Evolutionary conservation across 2,888 invertebrate species (phyloP).

Genomic region (Cryptocheilus praepositus): DNA sequence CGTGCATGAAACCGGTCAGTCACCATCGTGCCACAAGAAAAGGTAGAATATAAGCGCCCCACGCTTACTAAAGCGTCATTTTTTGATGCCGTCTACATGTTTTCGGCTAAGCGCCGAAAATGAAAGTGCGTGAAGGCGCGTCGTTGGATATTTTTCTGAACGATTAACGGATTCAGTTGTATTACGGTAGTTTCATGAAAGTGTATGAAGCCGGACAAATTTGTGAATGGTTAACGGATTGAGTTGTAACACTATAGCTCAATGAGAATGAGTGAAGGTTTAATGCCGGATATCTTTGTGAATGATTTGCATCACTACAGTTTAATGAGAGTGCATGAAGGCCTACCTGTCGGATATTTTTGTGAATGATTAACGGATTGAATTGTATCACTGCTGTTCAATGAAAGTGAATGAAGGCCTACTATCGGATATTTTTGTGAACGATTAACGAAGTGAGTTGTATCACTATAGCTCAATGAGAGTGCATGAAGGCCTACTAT

Average conservation of each 20-base stretch:
- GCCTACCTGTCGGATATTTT: neutral
- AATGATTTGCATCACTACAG: too few species aligned
- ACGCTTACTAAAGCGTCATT: conserved; percentile 17
- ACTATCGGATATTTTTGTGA: neutral
- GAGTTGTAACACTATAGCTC: too few species aligned
- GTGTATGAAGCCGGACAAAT: too few species aligned
- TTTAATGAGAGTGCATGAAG: neutral
- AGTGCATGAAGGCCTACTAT: neutral
- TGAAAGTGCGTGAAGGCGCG: neutral
- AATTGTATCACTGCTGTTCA: neutral
- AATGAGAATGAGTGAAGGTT: too few species aligned
- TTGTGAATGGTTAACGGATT: too few species aligned
- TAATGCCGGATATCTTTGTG: too few species aligned
- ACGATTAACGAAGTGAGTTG: neutral
- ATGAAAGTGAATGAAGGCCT: neutral
- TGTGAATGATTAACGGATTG: neutral
- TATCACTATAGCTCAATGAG: neutral
- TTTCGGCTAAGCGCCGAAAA: neutral
- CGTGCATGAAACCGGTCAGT: conserved; percentile 50
- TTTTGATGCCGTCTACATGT: neutral
- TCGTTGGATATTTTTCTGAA: neutral
- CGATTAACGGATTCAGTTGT: neutral
- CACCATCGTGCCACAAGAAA: conserved; percentile 27
- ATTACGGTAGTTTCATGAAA: too few species aligned
- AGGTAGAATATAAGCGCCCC: conserved; percentile 26